Percentiles rank a stretch among this genome's conserved stretches.
These are phyloP conservation scores for Lindbergichthys nudifrons DNA, from an alignment of 2,797 vertebrate species.

Conservation along the genomic window DNA sequence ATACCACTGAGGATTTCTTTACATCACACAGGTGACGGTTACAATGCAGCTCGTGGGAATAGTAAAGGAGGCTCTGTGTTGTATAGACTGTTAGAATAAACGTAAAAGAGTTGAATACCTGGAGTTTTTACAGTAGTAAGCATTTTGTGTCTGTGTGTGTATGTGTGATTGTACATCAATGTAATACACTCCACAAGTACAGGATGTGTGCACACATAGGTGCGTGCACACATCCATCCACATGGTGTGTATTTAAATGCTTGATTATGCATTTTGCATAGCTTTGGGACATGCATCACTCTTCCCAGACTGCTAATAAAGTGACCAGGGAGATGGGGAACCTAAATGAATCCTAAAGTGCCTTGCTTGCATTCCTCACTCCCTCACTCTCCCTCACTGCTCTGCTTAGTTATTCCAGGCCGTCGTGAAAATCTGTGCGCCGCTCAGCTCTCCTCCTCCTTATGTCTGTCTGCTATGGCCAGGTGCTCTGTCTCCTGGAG, in stretches of 20 bases:
- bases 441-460: slow-evolving; percentile 69
- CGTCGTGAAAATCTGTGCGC: slow-evolving; percentile 59
- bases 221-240: slow-evolving; percentile 56
- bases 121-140: slow-evolving; percentile 70
- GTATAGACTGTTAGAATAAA: slow-evolving; percentile 57
- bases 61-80: slow-evolving; percentile 65
- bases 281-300: slow-evolving; percentile 84
- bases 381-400: slow-evolving; percentile 69
- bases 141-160: slow-evolving; percentile 55
- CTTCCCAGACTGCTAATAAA: slow-evolving; percentile 85
- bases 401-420: slow-evolving; percentile 77
- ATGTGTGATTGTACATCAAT: slow-evolving; percentile 34
- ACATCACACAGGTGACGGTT: slow-evolving; percentile 61
- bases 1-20: slow-evolving; percentile 64
- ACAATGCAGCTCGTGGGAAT: slow-evolving; percentile 66
- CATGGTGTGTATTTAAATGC: slow-evolving; percentile 82
- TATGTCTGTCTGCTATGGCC: slow-evolving; percentile 75
- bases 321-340: slow-evolving; percentile 82
- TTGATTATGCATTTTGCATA: slow-evolving; percentile 86
- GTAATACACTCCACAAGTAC: slow-evolving; percentile 42
- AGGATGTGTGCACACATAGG: slow-evolving; percentile 35
- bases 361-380: slow-evolving; percentile 81
- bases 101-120: slow-evolving; percentile 64
- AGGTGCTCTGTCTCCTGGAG: slow-evolving; percentile 80
- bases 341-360: slow-evolving; percentile 84